These are phyloP conservation scores for Neotragus moschatus DNA, from an alignment of 2,113 vertebrate species.

Conservation along the genomic window DNA sequence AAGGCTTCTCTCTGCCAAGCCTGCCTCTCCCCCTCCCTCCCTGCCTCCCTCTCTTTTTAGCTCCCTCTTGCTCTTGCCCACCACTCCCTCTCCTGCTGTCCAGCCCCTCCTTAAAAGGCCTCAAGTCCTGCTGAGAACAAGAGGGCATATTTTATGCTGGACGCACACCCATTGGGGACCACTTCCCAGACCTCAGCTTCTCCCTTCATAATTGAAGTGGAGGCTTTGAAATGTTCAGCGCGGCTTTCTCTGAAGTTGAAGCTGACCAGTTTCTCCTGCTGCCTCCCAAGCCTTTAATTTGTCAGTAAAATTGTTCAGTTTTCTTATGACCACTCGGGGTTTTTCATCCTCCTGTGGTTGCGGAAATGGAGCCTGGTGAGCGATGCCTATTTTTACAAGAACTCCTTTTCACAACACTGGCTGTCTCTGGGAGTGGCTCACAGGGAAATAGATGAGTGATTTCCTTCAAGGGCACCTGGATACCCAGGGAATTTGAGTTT, in stretches of 20 bases:
- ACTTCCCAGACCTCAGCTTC: constrained; percentile 33
- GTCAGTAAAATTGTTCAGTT: constrained; percentile 49
- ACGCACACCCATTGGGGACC: neutral
- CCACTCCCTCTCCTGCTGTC: neutral
- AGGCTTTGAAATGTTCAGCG: constrained; percentile 36
- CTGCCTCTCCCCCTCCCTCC: neutral
- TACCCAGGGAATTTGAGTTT: neutral
- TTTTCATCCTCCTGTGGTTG: constrained; percentile 49
- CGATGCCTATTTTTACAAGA: constrained; percentile 40
- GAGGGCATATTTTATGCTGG: neutral
- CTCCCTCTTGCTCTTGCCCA: neutral
- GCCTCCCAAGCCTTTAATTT: constrained; percentile 67
- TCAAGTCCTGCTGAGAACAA: neutral
- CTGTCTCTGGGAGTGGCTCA: neutral
- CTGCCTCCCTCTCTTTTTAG: neutral
- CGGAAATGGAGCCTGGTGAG: constrained; percentile 30
- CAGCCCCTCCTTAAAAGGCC: neutral
- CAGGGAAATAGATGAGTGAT: constrained; percentile 11
- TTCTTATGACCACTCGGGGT: constrained; percentile 10
- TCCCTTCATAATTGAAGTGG: constrained; percentile 39
- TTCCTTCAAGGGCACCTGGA: constrained; percentile 45
- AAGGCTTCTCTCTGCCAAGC: neutral
- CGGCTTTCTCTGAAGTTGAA: neutral
- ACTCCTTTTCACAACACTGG: neutral
- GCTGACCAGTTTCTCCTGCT: neutral